A percentile compares a stretch with the other conserved stretches of the same genome.
Evolutionary conservation across 1,140 invertebrate species (phyloP).

Genomic region (Aphaenogaster floridana): DNA sequence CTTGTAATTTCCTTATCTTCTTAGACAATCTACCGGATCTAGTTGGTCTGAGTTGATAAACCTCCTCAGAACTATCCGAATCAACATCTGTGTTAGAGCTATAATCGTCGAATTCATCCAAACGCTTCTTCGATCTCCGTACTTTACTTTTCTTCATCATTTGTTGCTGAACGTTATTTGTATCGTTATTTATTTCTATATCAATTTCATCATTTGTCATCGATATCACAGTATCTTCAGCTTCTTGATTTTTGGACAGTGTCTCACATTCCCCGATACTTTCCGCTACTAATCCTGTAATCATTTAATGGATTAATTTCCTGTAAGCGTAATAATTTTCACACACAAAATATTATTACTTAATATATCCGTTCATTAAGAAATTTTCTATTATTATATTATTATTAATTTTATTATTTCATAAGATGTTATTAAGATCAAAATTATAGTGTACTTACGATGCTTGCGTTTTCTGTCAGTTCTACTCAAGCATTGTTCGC

Average conservation of each 20-base stretch:
- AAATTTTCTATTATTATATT: background rate
- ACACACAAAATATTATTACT: slow-evolving; percentile 10
- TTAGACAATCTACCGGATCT: slow-evolving; percentile 82
- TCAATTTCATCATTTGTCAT: slow-evolving; percentile 9
- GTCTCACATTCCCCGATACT: slow-evolving; percentile 63
- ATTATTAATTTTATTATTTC: slow-evolving; percentile 21
- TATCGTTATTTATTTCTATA: slow-evolving; percentile 16
- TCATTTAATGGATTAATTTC: slow-evolving; percentile 13
- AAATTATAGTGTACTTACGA: slow-evolving; percentile 40
- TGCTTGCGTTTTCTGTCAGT: slow-evolving; percentile 4
- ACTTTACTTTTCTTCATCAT: slow-evolving; percentile 24
- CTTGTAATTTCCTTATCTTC: slow-evolving; percentile 78
- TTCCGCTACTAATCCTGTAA: slow-evolving; percentile 66
- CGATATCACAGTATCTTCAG: slow-evolving; percentile 50
- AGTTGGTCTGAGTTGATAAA: slow-evolving; percentile 82
- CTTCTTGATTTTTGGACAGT: slow-evolving; percentile 47
- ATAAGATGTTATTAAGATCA: slow-evolving; percentile 19
- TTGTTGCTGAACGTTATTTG: slow-evolving; percentile 3
- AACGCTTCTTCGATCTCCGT: slow-evolving; percentile 47
- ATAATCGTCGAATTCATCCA: slow-evolving; percentile 48
- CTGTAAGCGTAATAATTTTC: background rate
- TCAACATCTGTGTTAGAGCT: slow-evolving; percentile 48
- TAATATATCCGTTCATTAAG: slow-evolving; percentile 12
- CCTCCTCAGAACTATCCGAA: slow-evolving; percentile 78
- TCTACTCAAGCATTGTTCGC: background rate